phyloP scores from a whole-genome alignment of 2,113 vertebrate genomes.

The Tursiops truncatus region DNA sequence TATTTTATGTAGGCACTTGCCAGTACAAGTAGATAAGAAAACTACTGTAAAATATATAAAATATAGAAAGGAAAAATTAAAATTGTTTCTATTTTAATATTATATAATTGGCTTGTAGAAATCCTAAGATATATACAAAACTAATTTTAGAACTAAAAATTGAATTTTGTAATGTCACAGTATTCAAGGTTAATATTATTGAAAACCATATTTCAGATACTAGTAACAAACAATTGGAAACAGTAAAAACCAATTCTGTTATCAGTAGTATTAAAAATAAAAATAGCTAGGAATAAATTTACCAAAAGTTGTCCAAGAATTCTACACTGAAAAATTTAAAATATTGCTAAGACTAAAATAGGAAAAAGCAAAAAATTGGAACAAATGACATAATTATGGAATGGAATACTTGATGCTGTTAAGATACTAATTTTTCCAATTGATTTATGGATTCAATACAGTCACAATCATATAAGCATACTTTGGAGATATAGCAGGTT shows the following conservation, averaged over 20 bases:
- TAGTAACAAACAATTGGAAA: neutral
- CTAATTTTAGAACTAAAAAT: neutral
- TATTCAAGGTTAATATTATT: neutral
- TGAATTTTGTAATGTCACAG: neutral
- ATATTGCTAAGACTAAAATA: neutral
- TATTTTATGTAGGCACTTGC: neutral
- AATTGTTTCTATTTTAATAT: neutral
- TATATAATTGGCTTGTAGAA: neutral
- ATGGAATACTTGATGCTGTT: neutral
- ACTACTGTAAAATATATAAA: neutral
- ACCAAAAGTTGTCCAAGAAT: neutral
- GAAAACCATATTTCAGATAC: neutral
- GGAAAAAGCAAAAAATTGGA: neutral
- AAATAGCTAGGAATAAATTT: neutral
- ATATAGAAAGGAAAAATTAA: neutral
- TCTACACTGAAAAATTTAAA: neutral
- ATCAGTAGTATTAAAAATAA: neutral
- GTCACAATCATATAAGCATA: too few species aligned
- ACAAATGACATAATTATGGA: neutral
- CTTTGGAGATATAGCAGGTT: too few species aligned
- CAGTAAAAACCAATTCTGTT: neutral
- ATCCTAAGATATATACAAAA: neutral
- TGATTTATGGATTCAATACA: neutral
- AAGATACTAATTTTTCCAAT: neutral
- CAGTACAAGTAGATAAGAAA: neutral